phyloP scores from a whole-genome alignment of 1,140 invertebrate genomes.

The Sinella curviseta region DNA sequence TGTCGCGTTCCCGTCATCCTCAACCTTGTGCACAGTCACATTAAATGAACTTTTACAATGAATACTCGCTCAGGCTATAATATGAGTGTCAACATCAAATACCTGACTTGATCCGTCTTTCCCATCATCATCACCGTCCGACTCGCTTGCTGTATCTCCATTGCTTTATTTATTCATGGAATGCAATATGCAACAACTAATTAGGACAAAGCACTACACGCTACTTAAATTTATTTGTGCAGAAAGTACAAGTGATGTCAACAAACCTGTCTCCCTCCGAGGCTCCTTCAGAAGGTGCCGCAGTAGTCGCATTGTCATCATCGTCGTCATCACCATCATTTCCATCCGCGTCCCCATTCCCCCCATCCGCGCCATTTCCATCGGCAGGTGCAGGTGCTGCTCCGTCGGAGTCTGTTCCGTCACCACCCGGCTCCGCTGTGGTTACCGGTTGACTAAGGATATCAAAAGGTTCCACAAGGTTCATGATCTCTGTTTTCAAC shows the following conservation, averaged over 20 bases:
- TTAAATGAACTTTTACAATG: not conserved
- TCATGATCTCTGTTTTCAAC: constrained; percentile 13
- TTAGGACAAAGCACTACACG: no score
- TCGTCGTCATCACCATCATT: not conserved
- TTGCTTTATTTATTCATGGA: no score
- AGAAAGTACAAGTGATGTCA: no score
- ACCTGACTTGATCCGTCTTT: not conserved
- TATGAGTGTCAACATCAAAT: not conserved
- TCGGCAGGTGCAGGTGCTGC: not conserved
- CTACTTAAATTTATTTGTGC: no score
- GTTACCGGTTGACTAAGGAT: constrained; percentile 9
- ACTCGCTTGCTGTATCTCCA: not conserved
- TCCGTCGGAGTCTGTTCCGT: not conserved
- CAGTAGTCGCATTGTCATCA: not conserved
- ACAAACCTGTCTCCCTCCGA: not conserved
- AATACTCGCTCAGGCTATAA: not conserved
- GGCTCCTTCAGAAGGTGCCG: not conserved
- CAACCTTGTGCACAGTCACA: not conserved
- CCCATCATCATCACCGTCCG: not conserved
- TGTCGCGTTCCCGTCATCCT: not conserved
- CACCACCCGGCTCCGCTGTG: not conserved
- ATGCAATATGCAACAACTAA: no score
- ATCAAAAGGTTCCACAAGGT: constrained; percentile 23
- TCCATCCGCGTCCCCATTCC: not conserved
- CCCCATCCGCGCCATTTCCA: not conserved